Evolutionary conservation across 2,113 vertebrate species (phyloP), one percentile per base, ranked within the genome.

Genomic region (Pantherophis guttatus): DNA sequence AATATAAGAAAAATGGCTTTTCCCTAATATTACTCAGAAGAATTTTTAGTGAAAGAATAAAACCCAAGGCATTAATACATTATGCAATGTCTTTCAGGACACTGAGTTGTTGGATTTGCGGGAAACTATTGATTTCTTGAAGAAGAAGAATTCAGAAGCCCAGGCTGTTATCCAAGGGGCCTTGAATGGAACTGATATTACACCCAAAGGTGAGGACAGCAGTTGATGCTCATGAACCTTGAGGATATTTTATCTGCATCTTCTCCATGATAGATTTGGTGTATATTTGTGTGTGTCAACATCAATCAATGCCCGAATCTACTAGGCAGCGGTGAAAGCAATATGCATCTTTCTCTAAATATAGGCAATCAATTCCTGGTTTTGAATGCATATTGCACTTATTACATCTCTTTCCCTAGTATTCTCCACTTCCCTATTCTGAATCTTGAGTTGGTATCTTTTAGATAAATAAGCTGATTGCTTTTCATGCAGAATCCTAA

Each of bases 101-200:
- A 97, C 98, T 0, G 98, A 99, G 96, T 97, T 99, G 96, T 3
- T 97, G 81, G 99, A 99, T 39, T 96, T 99, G 95, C 98, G 98
- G 75, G 99, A 99, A 91, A 99, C 99, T 62, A 99, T 99, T 0
- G 99, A 99, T 81, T 94, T 97, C 62, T 96, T 99, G 91, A 98
- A 99, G 97, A 93, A 97, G 94, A 99, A 97, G 96, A 99, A 99
- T 94, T 98, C 98, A 0, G 99, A 99, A 96, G 99, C 99, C 24
- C 99, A 99, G 90, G 99, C 98, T 0, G 98, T 98, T 90, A 99
- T 99, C 94, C 99, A 99, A 0, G 99, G 98, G 11, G 99, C 99
- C 48, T 97, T 99, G 52, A 99, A 98, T 26, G 98, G 97, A 94
- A 98, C 98, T 0, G 99, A 99, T 10, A 94, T 98, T 81, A 93